phyloP scores from a whole-genome alignment of 2,113 vertebrate species.

The Peromyscus leucopus region DNA sequence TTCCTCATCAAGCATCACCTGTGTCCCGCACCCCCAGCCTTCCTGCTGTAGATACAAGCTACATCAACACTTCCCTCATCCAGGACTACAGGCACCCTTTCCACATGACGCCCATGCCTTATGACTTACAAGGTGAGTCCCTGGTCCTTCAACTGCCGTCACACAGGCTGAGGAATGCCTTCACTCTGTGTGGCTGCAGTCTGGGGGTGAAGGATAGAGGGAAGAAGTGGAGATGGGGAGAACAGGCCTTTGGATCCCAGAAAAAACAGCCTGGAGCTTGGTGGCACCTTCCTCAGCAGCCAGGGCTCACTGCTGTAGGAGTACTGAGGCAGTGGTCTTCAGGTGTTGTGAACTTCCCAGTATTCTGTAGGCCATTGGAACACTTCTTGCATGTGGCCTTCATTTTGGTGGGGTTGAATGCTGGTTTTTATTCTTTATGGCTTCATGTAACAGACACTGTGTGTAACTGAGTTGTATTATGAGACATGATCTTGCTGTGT shows the following conservation, averaged over 20 bases:
- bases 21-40: slow-evolving; percentile 97
- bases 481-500: neutral
- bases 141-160: neutral
- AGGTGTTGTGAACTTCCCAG: neutral
- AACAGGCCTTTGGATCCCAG: neutral
- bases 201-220: neutral
- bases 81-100: slow-evolving; percentile 99
- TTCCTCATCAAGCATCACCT: slow-evolving; percentile 96
- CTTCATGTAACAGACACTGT: neutral
- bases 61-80: slow-evolving; percentile 96
- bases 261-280: neutral
- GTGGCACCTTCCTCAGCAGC: neutral
- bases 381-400: neutral
- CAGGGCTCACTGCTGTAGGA: neutral
- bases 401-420: neutral
- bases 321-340: neutral
- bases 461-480: neutral
- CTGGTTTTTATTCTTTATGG: slow-evolving; percentile 11
- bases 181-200: neutral
- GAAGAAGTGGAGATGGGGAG: neutral
- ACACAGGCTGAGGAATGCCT: slow-evolving; percentile 9
- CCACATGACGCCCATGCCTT: slow-evolving; percentile 94
- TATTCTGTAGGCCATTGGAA: neutral
- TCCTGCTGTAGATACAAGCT: slow-evolving; percentile 95
- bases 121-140: slow-evolving; percentile 94